Evolutionary conservation across 2,888 invertebrate genomes (phyloP).

Genomic region (Cremastobaeus sp.): DNA sequence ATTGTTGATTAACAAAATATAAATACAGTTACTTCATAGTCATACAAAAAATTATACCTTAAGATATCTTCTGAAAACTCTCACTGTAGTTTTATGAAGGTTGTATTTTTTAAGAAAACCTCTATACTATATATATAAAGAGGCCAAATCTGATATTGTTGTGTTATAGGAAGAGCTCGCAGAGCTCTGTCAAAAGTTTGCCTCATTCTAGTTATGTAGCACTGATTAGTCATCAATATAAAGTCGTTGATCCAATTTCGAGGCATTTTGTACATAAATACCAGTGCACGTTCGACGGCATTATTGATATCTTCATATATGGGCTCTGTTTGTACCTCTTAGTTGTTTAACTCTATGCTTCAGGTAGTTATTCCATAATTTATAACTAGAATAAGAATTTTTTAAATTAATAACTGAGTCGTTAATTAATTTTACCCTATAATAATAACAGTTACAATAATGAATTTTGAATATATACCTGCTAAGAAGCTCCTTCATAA

Average conservation of each 20-base stretch:
- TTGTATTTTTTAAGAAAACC: conserved; percentile 92
- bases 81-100: conserved; percentile 95
- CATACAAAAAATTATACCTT: too few relatives aligned
- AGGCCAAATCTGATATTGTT: conserved; percentile 99
- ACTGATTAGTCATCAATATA: conserved; percentile 93
- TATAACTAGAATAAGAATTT: too few relatives aligned
- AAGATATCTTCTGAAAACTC: conserved; percentile 95
- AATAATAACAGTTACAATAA: too few relatives aligned
- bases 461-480: conserved; percentile 85
- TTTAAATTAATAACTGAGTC: too few relatives aligned
- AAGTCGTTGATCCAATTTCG: conserved; percentile 99
- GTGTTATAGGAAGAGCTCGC: conserved; percentile 97
- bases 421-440: too few relatives aligned
- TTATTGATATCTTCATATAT: conserved; percentile 96
- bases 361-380: conserved; percentile 98
- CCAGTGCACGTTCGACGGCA: conserved; percentile 96
- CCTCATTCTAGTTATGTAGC: conserved; percentile 92
- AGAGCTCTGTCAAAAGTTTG: conserved; percentile 96
- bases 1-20: too few relatives aligned
- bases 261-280: conserved; percentile 99
- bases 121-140: too few relatives aligned
- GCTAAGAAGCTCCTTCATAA: conserved; percentile 97
- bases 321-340: conserved; percentile 88
- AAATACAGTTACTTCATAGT: too few relatives aligned
- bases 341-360: conserved; percentile 91